These are phyloP conservation scores for Ctenodactylus gundi DNA, from an alignment of 2,113 vertebrate genomes.

Conservation along the genomic window DNA sequence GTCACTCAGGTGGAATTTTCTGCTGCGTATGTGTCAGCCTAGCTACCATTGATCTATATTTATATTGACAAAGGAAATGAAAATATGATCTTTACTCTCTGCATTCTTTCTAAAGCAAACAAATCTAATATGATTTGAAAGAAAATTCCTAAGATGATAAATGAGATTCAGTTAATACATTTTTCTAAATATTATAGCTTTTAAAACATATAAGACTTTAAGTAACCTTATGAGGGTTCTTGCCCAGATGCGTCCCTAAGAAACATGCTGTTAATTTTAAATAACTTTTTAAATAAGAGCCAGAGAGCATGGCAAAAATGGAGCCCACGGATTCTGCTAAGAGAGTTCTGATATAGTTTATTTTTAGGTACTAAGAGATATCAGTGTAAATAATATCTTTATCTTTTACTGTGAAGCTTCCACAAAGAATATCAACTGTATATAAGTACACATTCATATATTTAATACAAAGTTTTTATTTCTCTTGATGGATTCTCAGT, in stretches of 20 bases:
- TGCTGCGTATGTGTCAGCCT: neutral
- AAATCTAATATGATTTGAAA: neutral
- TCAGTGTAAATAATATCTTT: neutral
- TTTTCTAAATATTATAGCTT: neutral
- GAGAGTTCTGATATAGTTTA: neutral
- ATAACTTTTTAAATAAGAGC: neutral
- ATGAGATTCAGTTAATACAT: neutral
- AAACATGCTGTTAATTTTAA: neutral
- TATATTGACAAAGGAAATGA: constrained; percentile 28
- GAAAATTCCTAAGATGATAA: neutral
- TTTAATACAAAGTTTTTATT: neutral
- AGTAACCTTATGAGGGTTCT: neutral
- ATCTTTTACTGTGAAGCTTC: neutral
- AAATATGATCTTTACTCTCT: neutral
- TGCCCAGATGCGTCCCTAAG: neutral
- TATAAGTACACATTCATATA: neutral
- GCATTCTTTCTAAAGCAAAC: neutral
- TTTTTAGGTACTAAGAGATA: neutral
- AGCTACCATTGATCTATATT: neutral
- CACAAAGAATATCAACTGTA: neutral
- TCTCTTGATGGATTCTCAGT: neutral
- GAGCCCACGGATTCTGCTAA: neutral
- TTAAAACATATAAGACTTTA: neutral
- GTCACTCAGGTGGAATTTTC: constrained; percentile 23
- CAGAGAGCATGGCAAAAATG: neutral